Evolutionary conservation across 2,888 invertebrate species (phyloP), one percentile per base, ranked within the genome.

Genomic region (Punctoribates punctum): DNA sequence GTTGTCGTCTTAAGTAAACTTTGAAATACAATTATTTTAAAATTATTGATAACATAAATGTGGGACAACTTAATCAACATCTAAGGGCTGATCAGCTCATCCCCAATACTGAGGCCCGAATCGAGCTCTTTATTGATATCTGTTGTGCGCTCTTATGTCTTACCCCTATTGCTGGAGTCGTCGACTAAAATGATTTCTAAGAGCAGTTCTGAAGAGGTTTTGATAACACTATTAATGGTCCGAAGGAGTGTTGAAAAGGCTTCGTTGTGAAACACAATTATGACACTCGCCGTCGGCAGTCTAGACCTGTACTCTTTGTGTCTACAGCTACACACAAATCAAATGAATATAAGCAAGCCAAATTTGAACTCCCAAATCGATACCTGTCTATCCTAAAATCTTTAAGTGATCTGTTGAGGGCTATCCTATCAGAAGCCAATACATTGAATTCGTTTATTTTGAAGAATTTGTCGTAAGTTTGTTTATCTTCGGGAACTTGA

Each of bases 191-290:
- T 94, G 81, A 99, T 92, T 86, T 99, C 98, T 82, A 91, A 90
- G 74, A 99, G 88, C 75, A 97, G 85, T 0, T 90, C 88, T 5
- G 98, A 97, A 0, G 97, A 96, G 75, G 97, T 88, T 85, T 94
- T 94, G 81, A 98, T 96, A 42, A 94, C 96, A 83, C 96, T 96
- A 91, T 94, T 94, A 51, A 98, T 93, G 0, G 98, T 98, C 73
- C 98, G 87, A 78, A 98, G 87, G 20, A 99, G 87, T 0, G 98
- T 99, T 62, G 94, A 91, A 97, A 97, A 98, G 0, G 98, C 98
- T 85, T 98, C 98, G 85, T 99, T 99, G 86, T 99, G 98, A 86
- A 99, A 99, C 74, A 98, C 97, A 82, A 99, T 96, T 78, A 99
- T 95, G 81, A 99, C 93, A 82, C 95, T 94, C 29, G 97, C 96